phyloP scores from a whole-genome alignment of 2,797 vertebrate species.

The Micromesistius poutassou region DNA sequence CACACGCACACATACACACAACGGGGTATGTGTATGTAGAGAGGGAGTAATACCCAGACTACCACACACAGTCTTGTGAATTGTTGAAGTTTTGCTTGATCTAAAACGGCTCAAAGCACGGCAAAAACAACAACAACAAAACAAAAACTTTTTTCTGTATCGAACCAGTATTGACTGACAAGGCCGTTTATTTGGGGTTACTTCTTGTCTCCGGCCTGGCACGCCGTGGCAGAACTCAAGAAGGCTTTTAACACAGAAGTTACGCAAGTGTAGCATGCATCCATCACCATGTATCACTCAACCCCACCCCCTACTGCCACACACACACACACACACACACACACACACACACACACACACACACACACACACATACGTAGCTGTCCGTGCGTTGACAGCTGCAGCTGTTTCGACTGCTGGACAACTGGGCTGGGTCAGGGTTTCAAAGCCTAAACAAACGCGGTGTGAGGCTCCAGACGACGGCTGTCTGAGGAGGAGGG shows the following conservation, averaged over 20 bases:
- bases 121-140: not conserved
- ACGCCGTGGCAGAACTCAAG: no score
- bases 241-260: no score
- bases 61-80: not conserved
- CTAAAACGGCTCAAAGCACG: slow-evolving; percentile 2
- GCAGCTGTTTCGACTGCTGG: slow-evolving; percentile 68
- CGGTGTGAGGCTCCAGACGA: slow-evolving; percentile 45
- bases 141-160: not conserved
- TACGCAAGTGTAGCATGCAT: not conserved
- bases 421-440: slow-evolving; percentile 77
- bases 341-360: not conserved
- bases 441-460: slow-evolving; percentile 71
- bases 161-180: not conserved
- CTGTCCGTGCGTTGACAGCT: slow-evolving; percentile 67
- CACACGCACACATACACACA: slow-evolving; percentile 29
- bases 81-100: slow-evolving; percentile 20
- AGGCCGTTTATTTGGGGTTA: not conserved
- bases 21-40: no score
- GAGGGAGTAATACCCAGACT: not conserved
- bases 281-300: slow-evolving; percentile 44
- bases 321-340: not conserved
- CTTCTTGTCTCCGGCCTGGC: no score
- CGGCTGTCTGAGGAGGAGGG: slow-evolving; percentile 34
- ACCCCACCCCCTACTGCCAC: slow-evolving; percentile 6
- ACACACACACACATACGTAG: slow-evolving; percentile 32